Base-by-base conservation (phyloP, 2,113 vertebrate species). In the Hemiscyllium ocellatum region DNA sequence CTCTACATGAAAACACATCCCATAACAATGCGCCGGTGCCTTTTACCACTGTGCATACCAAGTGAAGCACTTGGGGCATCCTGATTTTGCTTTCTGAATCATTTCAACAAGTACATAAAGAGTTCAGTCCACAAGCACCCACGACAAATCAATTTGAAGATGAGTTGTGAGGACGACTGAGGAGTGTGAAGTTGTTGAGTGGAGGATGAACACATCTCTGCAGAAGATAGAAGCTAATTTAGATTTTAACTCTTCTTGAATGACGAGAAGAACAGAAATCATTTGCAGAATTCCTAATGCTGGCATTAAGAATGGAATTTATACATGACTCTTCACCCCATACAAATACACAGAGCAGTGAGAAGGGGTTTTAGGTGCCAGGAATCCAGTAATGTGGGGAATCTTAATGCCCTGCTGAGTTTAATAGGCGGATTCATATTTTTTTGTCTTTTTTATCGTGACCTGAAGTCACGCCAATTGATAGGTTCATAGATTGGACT, bases 1-100 rank as follows among this genome's bases (percentile, higher is more conserved):
- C 42, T 96, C 96, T 95, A 95, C 20, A 96, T 96, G 96, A 96
- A 97, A 96, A 97, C 97, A 96, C 66, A 56, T 42, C 26, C 69
- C 29, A n/a, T 69, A 7, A 29, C 89, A 95, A 68, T 94, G 20
- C 12, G 22, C 37, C 24, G 47, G n/a, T 24, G 37, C 20, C 66
- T 70, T 91, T 70, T 72, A 66, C 66, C 20, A 42, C 24, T 94
- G 66, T 50, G 68, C 29, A 50, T 12, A 47, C 10, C 68, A 10
- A 50, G 26, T 26, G 8, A 8, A 3, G 47, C 3, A 70, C 20
- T 13, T 47, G 66, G n/a, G 37, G 66, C 12, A 70, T 70, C 33
- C 7, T 69, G 8, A 29, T 13, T 91, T 94, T 70, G 20, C 37
- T 13, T 94, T 94, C 66, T 61, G 56, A 61, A 10, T 12, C 56